Base-by-base conservation (phyloP, 2,888 invertebrate genomes). In the Temnothorax rugatulus region DNA sequence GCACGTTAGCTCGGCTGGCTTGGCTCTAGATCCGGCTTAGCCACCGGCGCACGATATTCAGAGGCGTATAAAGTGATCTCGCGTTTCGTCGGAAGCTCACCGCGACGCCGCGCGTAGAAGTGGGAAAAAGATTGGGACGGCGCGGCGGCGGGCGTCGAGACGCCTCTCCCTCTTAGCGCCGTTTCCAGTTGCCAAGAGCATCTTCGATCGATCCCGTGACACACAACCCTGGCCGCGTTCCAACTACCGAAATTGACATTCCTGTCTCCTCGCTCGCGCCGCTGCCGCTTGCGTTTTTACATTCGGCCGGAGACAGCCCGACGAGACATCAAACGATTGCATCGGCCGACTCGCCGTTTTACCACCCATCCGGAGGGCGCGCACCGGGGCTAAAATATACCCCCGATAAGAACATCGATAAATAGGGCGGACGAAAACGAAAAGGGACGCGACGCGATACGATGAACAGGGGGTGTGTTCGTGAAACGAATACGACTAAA, bases 161-260 rank as follows among this genome's bases (percentile, higher is more conserved):
- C 66, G 66, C 47, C 77, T 77, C 83, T 54, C 77, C 66, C 44
- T 76, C 76, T 68, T 41, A 79, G 69, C 59, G 69, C 57, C 47
- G 79, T 38, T 57, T 81, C 47, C 69, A 63, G 84, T 71, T 71
- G 84, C 87, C 87, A 81, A 81, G 66, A 66, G 86, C 90, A 87
- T 89, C 90, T 87, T 88, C 88, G 91, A 91, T 92, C 93, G 93
- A 93, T 92, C 91, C 92, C 90, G 89, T 91, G 90, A 91, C 91
- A 92, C 92, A 92, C 91, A 92, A 93, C 87, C 92, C 91, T 94
- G 94, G 94, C 93, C 86, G 82, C 82, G 87, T 85, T 93, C 93
- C 94, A 93, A 91, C 90, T 92, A 89, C 87, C 89, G 90, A 92
- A 93, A 93, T 93, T 93, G 93, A 93, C 92, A 88, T 87, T 66